A percentile compares a stretch with the other conserved stretches of the same genome.
Conservation (phyloP, 2,797 vertebrate genomes). For the Tauraco hartlaubi region DNA sequence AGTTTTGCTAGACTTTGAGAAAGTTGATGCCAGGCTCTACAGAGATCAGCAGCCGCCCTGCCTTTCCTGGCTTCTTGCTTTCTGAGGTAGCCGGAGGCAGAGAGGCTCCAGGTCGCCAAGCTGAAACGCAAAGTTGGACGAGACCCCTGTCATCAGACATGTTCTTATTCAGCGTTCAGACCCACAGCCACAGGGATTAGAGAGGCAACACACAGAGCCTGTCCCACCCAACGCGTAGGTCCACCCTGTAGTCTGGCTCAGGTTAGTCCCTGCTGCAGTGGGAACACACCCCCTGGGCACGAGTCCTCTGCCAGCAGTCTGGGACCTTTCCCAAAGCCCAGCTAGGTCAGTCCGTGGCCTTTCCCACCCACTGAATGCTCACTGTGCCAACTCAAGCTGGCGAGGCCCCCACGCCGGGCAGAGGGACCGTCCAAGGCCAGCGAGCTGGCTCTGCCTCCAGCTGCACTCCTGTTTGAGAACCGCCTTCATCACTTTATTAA, state of each 20-base stretch:
- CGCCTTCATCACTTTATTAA: slow-evolving; percentile 15
- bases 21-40: background rate
- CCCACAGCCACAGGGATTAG: background rate
- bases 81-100: background rate
- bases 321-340: slow-evolving; percentile 40
- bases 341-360: slow-evolving; percentile 13
- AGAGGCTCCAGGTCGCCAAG: background rate
- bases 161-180: background rate
- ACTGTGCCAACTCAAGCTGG: background rate
- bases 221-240: accelerated
- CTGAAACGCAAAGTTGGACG: accelerated
- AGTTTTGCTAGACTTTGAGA: background rate
- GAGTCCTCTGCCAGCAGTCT: background rate
- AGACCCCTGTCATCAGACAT: background rate
- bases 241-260: accelerated
- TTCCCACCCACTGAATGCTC: background rate
- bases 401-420: accelerated
- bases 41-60: background rate
- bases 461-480: background rate
- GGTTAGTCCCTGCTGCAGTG: background rate
- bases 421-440: background rate
- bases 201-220: background rate
- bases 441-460: background rate
- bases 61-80: background rate
- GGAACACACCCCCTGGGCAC: background rate